Conservation (phyloP, 2,113 vertebrate species). For the Strigops habroptila region DNA sequence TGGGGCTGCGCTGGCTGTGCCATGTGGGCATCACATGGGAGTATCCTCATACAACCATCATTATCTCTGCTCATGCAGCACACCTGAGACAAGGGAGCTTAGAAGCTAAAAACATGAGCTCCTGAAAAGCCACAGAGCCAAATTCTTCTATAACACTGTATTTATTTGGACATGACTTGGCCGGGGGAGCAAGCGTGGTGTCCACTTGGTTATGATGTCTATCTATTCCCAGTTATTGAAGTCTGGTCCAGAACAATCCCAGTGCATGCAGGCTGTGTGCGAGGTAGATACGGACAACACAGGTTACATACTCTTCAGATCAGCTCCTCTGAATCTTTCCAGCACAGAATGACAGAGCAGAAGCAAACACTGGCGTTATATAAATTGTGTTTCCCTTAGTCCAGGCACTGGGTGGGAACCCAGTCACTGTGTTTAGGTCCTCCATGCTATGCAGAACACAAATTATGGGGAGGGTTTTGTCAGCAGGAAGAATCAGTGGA, state of each 20-base stretch:
- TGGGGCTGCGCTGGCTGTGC: not conserved
- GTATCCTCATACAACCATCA: not conserved
- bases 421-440: not conserved
- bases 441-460: not conserved
- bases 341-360: not conserved
- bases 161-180: not conserved
- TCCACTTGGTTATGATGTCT: not conserved
- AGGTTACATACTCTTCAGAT: fast-evolving
- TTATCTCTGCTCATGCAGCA: not conserved
- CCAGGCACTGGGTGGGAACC: not conserved
- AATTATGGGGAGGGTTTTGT: not conserved
- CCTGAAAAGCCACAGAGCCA: not conserved
- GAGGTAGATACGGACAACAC: not conserved
- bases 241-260: not conserved
- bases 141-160: not conserved
- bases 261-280: not conserved
- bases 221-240: fast-evolving
- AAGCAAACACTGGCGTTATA: fast-evolving
- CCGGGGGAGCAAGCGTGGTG: not conserved
- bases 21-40: fast-evolving
- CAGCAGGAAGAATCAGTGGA: not conserved
- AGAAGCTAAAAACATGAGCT: not conserved
- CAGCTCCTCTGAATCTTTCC: not conserved
- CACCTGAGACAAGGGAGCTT: not conserved
- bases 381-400: not conserved